Evolutionary conservation across 2,797 vertebrate species (phyloP), one percentile per base, ranked within the genome.

Genomic region (Poliocrania exsul): DNA sequence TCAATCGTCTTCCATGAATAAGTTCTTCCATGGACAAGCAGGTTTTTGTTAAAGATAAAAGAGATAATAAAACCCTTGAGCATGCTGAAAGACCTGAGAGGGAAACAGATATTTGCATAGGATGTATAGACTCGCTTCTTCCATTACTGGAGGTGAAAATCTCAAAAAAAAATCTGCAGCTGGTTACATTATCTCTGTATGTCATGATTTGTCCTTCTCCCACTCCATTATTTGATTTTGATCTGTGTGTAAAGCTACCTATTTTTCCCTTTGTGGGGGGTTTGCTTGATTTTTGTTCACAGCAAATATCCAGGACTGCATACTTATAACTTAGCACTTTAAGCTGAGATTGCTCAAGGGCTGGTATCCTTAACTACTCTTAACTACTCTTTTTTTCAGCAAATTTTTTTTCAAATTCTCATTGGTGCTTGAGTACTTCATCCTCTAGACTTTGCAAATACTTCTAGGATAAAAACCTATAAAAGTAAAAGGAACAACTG

Each of bases 201-300:
- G 10, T 46, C 23, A 81, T 25, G 8, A 61, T 54, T 65, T 69
- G 0, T 71, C 4, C 33, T 79, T 53, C 40, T 64, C 8, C 11
- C 21, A 29, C 8, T 72, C 66, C 0, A 0, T 23, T 75, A 6
- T 24, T 80, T 49, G 31, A 50, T 64, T 13, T 62, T 50, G 5
- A 3, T n/a, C 28, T 73, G 7, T 33, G 47, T 65, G 11, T 9
- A 7, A 69, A 38, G 9, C 10, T 37, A 28, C 3, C 2, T n/a
- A 1, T 29, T 58, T 79, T 81, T 29, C 6, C 4, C 10, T 46
- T 61, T 53, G 1, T n/a, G 1, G 4, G 10, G 4, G 3, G 5
- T 51, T 81, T 5, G 42, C 51, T 61, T 77, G 7, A 21, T 47
- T 67, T 91, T 75, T 81, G 6, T 53, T 58, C 13, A 18, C 37